Base-by-base conservation (phyloP, 1,140 invertebrate species). In the Plodia interpunctella region DNA sequence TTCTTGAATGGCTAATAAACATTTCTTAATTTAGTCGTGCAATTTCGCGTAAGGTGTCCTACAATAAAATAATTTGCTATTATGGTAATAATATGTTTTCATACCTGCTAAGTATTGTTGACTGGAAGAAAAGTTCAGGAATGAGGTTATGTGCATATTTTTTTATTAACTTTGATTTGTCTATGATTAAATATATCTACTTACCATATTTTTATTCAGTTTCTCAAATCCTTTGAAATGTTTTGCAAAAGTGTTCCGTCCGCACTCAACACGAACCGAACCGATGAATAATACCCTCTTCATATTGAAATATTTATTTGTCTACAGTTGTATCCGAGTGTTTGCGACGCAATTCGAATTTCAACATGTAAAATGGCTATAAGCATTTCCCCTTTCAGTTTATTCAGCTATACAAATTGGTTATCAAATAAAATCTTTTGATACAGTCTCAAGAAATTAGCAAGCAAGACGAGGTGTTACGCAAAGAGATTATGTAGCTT, bases 281-380 rank as follows among this genome's bases (percentile, higher is more conserved):
- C 21, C 21, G 21, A 25, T 25, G 32, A 35, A 35, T 35, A 35
- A 35, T 2, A 13, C 10, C 55, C 55, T 38, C 62, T 65, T 58
- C 35, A 58, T 51, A 58, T 64, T 66, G 65, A 76, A 71, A 71
- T 70, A 74, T 70, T 74, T 76, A 71, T 73, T 70, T 73, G 64
- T 65, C 59, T 70, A 50, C 32, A 53, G 28, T 30, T 56, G 60
- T 65, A 65, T 67, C 63, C 61, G 63, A 68, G 68, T 70, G 57
- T 70, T 73, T 73, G 59, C 64, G 59, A 59, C 55, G 44, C 62
- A 55, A 38, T 57, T 64, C 55, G 32, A 55, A 59, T 35, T 28
- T 59, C 55, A 61, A 51, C 49, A 59, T 49, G 13, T 18, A 64
- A 49, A 59, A 50, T 55, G 38, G 15, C n/a, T 51, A 10, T 11